Base-by-base conservation (phyloP, 2,113 vertebrate genomes). In the Gadus chalcogrammus region DNA sequence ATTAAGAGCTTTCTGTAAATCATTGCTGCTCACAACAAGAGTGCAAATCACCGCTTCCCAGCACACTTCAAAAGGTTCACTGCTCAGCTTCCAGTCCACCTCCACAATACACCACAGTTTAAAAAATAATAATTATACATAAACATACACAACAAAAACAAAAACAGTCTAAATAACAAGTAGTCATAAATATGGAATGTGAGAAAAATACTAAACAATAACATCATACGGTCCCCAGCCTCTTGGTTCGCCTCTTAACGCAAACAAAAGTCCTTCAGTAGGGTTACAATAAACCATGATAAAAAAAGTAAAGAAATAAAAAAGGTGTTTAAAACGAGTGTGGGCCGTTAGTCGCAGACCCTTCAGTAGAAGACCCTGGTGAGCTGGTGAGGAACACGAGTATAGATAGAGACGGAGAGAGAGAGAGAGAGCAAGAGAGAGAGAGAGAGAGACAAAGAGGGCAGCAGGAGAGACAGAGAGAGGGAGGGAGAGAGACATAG, bases 31-130 rank as follows among this genome's bases (percentile, higher is more conserved):
- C 93, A 92, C 92, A 91, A 94, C 88, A 35, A 35, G 42, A 94
- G 95, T 98, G 96, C 96, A 98, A 98, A 95, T 95, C 94, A 92
- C 93, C 94, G 94, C 92, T 96, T 94, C 94, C 96, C 94, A 92
- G 97, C 73, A 94, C 93, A 94, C 92, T 90, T 94, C 91, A 87
- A 88, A 84, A 93, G 92, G 91, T 93, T 94, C 92, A 78, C 87
- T 85, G 85, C 87, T 88, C 84, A 87, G 82, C 87, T 87, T 77
- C 78, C 81, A 91, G 88, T 88, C 89, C 90, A 90, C 89, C 74
- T 90, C 83, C 82, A 76, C 86, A 87, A 76, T 89, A 86, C 71
- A 24, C 75, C 77, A 84, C 77, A 84, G 72, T 82, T 80, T 75
- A 76, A 84, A 82, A 73, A 72, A 73, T 22, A 61, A 61, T 22